Conservation (phyloP, 1,140 invertebrate genomes). For the Lordiphosa mommai region DNA sequence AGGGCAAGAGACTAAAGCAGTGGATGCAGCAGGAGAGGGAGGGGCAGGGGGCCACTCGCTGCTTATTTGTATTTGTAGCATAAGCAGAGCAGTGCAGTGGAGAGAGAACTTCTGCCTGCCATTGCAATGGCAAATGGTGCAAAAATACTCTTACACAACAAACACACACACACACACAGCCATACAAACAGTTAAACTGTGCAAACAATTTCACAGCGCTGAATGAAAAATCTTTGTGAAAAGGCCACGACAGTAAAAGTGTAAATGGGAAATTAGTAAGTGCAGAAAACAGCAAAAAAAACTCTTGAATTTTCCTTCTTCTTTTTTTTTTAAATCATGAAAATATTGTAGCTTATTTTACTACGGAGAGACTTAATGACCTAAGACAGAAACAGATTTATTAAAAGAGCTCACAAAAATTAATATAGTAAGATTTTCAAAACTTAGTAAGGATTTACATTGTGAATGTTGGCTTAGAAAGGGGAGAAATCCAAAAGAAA, state of each 20-base stretch:
- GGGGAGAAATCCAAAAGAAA: too few species aligned
- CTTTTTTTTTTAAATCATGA: too few species aligned
- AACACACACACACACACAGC: background rate
- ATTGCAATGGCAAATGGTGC: conserved; percentile 36
- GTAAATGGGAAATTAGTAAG: conserved; percentile 31
- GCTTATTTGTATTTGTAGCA: conserved; percentile 55
- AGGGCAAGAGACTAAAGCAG: conserved; percentile 17
- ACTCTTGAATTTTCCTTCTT: conserved; percentile 3
- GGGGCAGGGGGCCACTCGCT: background rate
- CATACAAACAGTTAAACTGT: conserved; percentile 37
- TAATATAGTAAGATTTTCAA: too few species aligned
- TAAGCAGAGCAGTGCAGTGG: conserved; percentile 26
- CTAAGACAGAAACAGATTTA: too few species aligned
- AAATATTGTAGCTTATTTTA: too few species aligned
- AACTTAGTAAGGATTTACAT: too few species aligned
- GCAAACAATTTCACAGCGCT: conserved; percentile 55
- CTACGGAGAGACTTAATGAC: too few species aligned
- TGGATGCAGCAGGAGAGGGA: background rate
- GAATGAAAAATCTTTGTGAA: conserved; percentile 20
- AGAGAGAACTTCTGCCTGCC: conserved; percentile 23
- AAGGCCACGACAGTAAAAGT: conserved; percentile 16
- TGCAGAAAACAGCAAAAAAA: background rate
- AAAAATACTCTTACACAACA: conserved; percentile 25
- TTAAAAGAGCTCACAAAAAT: too few species aligned
- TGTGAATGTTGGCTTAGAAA: too few species aligned